Conservation (phyloP, 2,888 invertebrate genomes). For the Meiosimyza platycephala region DNA sequence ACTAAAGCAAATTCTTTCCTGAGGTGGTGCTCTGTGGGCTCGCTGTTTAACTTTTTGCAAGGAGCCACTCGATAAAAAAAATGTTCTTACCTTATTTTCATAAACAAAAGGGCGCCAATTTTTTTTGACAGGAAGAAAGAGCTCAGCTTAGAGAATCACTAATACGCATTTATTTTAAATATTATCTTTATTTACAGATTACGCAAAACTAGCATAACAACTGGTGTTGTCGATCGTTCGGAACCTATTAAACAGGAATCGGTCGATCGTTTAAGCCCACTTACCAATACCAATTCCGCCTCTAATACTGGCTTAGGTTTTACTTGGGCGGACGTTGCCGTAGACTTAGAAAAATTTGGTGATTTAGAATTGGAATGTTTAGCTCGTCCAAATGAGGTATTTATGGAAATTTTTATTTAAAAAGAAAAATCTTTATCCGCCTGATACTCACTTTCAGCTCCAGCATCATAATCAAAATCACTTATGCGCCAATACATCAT, state of each 20-base stretch:
- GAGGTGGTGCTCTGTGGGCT: fast-evolving
- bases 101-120: too few relatives aligned
- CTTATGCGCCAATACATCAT: slow-evolving; percentile 52
- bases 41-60: too few relatives aligned
- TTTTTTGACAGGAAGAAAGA: too few relatives aligned
- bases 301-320: slow-evolving; percentile 53
- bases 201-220: slow-evolving; percentile 75
- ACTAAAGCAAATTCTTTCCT: too few relatives aligned
- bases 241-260: slow-evolving; percentile 65
- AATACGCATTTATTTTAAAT: background rate
- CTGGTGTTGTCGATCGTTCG: slow-evolving; percentile 71
- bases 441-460: slow-evolving; percentile 38
- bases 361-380: slow-evolving; percentile 64
- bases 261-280: slow-evolving; percentile 65
- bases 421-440: background rate
- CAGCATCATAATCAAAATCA: slow-evolving; percentile 56
- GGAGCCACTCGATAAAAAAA: too few relatives aligned
- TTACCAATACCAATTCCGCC: slow-evolving; percentile 59
- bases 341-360: slow-evolving; percentile 65
- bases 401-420: background rate
- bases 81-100: too few relatives aligned
- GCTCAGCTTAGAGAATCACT: too few relatives aligned
- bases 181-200: slow-evolving; percentile 50
- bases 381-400: slow-evolving; percentile 60
- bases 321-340: slow-evolving; percentile 62